Evolutionary conservation across 2,797 vertebrate genomes (phyloP).

Genomic region (Hydrolagus colliei): DNA sequence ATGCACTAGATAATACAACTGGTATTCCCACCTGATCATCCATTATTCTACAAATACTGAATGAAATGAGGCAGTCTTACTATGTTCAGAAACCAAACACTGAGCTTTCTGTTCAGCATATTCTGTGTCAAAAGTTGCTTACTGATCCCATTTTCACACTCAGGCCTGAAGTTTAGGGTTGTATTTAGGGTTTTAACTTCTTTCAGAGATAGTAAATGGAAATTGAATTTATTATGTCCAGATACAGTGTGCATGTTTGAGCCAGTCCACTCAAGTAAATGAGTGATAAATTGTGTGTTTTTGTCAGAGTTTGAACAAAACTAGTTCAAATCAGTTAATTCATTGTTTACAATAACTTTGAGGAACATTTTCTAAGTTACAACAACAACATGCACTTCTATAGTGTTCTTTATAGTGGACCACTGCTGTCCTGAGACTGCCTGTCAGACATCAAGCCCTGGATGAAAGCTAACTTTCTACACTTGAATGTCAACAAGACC

Average conservation of each 20-base stretch:
- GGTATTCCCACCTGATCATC: no score
- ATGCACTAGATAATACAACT: not conserved
- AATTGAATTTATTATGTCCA: not conserved
- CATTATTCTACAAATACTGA: not conserved
- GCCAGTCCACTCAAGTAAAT: not conserved
- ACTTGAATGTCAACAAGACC: no score
- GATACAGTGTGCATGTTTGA: not conserved
- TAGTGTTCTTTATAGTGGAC: no score
- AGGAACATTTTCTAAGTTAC: not conserved
- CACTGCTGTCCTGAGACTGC: no score
- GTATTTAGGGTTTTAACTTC: not conserved
- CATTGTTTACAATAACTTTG: no score
- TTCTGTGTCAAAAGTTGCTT: not conserved
- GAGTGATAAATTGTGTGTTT: no score
- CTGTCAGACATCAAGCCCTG: no score
- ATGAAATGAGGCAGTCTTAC: not conserved
- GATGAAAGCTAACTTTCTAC: no score
- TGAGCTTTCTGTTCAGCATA: not conserved
- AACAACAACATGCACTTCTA: no score
- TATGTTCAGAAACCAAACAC: not conserved
- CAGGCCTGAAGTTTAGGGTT: no score
- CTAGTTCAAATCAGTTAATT: not conserved
- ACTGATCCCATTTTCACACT: not conserved
- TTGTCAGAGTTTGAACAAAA: not conserved
- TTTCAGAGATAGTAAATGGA: not conserved